Conservation (phyloP, 2,888 invertebrate species). For the Cenopis cana region DNA sequence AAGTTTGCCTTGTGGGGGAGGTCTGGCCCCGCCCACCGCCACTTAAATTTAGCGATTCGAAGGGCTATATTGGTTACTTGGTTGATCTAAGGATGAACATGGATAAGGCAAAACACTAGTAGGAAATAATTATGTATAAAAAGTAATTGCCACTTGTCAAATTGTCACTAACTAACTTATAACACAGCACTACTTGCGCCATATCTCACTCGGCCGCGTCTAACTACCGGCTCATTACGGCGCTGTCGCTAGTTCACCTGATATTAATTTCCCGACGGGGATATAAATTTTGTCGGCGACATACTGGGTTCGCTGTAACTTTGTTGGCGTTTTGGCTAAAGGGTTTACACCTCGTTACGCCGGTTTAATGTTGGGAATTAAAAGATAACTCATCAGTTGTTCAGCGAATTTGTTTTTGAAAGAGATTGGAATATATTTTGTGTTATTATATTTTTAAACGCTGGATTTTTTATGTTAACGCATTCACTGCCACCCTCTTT, state of each 20-base stretch:
- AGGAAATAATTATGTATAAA: no score
- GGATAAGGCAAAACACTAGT: no score
- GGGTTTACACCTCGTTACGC: slow-evolving; percentile 43
- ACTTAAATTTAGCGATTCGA: no score
- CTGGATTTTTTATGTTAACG: no score
- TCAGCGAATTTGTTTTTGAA: background rate
- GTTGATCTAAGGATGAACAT: no score
- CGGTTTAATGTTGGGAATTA: slow-evolving; percentile 24
- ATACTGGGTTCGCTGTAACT: slow-evolving; percentile 50
- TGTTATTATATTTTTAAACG: no score
- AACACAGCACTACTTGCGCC: background rate
- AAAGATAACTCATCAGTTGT: slow-evolving; percentile 19
- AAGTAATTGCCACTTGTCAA: background rate
- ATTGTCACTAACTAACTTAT: background rate
- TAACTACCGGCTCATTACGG: slow-evolving; percentile 37
- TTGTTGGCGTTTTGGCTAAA: slow-evolving; percentile 40
- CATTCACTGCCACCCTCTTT: no score
- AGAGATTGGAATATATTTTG: background rate
- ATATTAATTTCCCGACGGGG: slow-evolving; percentile 82
- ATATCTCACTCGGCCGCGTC: slow-evolving; percentile 22
- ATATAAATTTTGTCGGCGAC: slow-evolving; percentile 74
- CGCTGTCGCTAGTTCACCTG: slow-evolving; percentile 62
- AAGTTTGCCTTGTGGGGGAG: no score
- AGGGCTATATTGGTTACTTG: no score
- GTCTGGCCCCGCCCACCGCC: no score